Evolutionary conservation across 2,113 vertebrate species (phyloP).

Genomic region (Rana temporaria): DNA sequence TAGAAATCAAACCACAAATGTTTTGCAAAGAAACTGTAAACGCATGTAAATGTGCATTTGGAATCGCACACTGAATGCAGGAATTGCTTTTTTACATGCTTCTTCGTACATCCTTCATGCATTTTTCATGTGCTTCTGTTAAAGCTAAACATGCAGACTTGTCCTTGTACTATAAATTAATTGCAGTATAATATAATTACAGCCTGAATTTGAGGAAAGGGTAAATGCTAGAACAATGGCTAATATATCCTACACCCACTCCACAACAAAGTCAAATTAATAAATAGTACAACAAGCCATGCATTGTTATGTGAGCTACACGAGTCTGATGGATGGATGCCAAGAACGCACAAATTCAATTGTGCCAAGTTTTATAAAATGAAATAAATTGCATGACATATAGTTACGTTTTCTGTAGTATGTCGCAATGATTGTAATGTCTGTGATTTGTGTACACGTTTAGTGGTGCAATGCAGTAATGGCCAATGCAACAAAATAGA

Average conservation of each 20-base stretch:
- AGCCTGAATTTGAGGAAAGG: background rate
- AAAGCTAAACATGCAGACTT: no score
- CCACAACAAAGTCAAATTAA: constrained; percentile 10
- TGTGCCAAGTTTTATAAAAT: background rate
- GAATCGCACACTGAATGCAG: no score
- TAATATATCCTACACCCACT: background rate
- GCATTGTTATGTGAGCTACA: background rate
- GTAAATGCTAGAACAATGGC: background rate
- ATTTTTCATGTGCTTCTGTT: no score
- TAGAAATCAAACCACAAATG: no score
- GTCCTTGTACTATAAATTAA: no score
- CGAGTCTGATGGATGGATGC: background rate
- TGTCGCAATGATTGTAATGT: background rate
- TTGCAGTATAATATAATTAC: no score
- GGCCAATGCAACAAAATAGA: no score
- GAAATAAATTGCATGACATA: background rate
- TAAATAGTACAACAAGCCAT: background rate
- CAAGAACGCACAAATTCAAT: constrained; percentile 8
- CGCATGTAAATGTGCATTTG: no score
- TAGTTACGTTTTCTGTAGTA: background rate
- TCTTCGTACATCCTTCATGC: no score
- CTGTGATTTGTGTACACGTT: background rate
- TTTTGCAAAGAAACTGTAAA: no score
- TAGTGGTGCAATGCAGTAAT: no score
- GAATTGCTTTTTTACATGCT: no score